Evolutionary conservation across 1,140 invertebrate genomes (phyloP).

Genomic region (Episyrphus balteatus): DNA sequence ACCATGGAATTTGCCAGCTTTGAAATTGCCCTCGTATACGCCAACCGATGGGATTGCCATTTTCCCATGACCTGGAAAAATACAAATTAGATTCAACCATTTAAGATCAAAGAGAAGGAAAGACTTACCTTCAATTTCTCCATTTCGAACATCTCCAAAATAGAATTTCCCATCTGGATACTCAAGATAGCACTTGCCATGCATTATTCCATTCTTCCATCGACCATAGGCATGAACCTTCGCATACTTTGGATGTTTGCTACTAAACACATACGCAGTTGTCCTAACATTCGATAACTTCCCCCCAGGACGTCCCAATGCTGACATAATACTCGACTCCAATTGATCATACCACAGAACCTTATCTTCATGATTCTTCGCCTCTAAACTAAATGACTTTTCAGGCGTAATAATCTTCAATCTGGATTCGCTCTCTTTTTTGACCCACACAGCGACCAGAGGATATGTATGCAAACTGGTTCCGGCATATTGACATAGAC

Average conservation of each 20-base stretch:
- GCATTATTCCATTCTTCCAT: conserved; percentile 70
- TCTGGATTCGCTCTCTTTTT: conserved; percentile 41
- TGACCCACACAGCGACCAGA: conserved; percentile 69
- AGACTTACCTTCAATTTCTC: conserved; percentile 54
- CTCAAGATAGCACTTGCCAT: conserved; percentile 67
- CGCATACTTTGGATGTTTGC: conserved; percentile 57
- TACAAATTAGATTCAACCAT: background rate
- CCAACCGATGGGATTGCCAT: conserved; percentile 39
- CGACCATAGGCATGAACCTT: conserved; percentile 64
- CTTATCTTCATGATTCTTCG: conserved; percentile 54
- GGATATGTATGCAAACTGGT: conserved; percentile 49
- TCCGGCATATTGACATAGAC: conserved; percentile 59
- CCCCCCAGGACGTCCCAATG: conserved; percentile 43
- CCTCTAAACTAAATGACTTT: conserved; percentile 56
- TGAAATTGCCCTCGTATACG: conserved; percentile 73
- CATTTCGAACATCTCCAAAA: conserved; percentile 65
- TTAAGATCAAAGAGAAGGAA: background rate
- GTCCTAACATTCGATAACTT: conserved; percentile 58
- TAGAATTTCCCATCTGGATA: conserved; percentile 72
- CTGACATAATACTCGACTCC: conserved; percentile 50
- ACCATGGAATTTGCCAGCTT: conserved; percentile 72
- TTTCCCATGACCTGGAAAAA: conserved; percentile 24
- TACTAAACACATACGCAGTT: conserved; percentile 58
- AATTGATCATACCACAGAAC: conserved; percentile 66
- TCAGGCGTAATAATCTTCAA: conserved; percentile 63